Percentiles rank a stretch among this genome's conserved stretches.
phyloP scores from a whole-genome alignment of 2,888 invertebrate species.

The Andrena marginata region DNA sequence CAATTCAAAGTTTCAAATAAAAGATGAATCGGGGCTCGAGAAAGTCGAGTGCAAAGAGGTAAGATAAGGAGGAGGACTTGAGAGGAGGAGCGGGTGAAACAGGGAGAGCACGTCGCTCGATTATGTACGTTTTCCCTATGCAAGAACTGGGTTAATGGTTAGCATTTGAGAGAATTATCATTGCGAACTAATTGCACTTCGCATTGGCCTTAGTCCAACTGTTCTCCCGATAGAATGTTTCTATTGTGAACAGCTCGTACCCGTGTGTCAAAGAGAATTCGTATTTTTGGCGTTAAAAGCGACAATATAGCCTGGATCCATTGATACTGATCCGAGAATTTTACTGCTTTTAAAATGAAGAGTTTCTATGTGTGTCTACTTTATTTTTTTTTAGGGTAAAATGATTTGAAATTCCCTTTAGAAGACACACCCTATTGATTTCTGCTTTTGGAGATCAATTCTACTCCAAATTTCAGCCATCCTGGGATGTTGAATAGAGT shows the following conservation, averaged over 20 bases:
- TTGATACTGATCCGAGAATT: too few relatives aligned
- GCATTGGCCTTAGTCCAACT: conserved; percentile 76
- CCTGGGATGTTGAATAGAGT: too few relatives aligned
- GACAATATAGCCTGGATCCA: not conserved
- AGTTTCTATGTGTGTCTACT: too few relatives aligned
- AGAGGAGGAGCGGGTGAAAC: conserved; percentile 4
- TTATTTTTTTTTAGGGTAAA: too few relatives aligned
- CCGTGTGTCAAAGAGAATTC: conserved; percentile 6
- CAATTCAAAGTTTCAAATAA: conserved; percentile 19
- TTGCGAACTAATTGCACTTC: conserved; percentile 79
- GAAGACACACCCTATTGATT: too few relatives aligned
- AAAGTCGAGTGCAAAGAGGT: conserved; percentile 10
- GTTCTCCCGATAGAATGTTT: conserved; percentile 35
- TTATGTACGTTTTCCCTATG: conserved; percentile 62
- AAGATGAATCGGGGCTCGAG: conserved; percentile 16
- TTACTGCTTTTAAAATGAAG: too few relatives aligned
- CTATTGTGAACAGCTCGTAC: conserved; percentile 35
- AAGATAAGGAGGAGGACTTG: conserved; percentile 20
- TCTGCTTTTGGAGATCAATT: too few relatives aligned
- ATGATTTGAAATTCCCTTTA: too few relatives aligned
- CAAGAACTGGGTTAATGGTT: conserved; percentile 80
- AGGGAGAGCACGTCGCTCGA: conserved; percentile 36
- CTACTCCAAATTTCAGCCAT: too few relatives aligned
- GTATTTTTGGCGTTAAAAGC: not conserved
- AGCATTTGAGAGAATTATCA: conserved; percentile 82